These are phyloP conservation scores for Boloria euphrosyne DNA, from an alignment of 2,888 invertebrate genomes.

Conservation along the genomic window DNA sequence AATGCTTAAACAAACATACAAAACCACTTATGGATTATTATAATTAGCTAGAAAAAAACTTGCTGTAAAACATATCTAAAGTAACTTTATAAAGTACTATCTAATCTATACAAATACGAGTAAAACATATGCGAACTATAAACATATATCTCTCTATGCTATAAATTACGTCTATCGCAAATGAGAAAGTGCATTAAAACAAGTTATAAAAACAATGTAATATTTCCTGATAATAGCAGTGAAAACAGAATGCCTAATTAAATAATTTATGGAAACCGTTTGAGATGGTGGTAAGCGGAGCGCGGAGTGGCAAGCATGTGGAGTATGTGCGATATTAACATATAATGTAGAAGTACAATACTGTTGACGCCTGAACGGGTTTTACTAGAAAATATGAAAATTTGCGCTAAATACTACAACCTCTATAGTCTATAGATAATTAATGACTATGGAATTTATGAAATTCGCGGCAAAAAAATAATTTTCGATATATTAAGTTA, in stretches of 20 bases:
- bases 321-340: constrained; percentile 30
- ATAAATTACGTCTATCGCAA: background rate
- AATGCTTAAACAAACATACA: no score
- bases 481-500: no score
- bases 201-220: background rate
- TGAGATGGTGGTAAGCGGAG: constrained; percentile 32
- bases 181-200: background rate
- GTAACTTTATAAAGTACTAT: no score
- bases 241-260: constrained; percentile 22
- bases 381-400: constrained; percentile 11
- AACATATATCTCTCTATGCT: no score
- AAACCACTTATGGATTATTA: no score
- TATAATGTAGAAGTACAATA: constrained; percentile 24
- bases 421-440: no score
- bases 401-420: background rate
- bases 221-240: background rate
- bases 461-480: no score
- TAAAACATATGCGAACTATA: no score
- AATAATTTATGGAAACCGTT: constrained; percentile 30
- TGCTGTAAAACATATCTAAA: no score
- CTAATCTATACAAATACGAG: no score
- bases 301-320: constrained; percentile 32
- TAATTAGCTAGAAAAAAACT: no score
- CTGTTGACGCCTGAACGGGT: constrained; percentile 7
- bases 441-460: no score